phyloP scores from a whole-genome alignment of 2,113 vertebrate species.

The Chionomys nivalis region DNA sequence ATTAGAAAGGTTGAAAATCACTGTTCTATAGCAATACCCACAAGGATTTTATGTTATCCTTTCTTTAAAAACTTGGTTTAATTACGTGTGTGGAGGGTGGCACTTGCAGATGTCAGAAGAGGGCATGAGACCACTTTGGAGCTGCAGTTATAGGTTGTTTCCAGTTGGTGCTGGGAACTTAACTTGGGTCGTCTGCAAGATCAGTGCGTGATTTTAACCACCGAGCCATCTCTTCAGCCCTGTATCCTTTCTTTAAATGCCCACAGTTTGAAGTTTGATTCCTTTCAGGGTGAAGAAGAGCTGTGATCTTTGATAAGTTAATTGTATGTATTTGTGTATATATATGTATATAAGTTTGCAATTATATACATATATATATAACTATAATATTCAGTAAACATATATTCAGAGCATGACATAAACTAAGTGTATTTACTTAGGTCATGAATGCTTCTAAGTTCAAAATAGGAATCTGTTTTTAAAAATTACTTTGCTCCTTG shows the following conservation, averaged over 20 bases:
- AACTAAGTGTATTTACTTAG: neutral
- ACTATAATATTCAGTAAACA: neutral
- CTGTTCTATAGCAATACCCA: neutral
- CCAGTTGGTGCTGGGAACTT: neutral
- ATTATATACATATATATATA: too few relatives aligned
- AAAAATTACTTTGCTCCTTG: neutral
- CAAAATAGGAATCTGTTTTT: slow-evolving; percentile 9
- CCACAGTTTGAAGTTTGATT: neutral
- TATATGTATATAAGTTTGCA: too few relatives aligned
- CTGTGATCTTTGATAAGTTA: neutral
- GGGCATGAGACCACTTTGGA: neutral
- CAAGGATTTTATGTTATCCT: neutral
- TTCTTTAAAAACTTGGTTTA: neutral
- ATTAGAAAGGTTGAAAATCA: neutral
- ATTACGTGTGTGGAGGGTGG: too few relatives aligned
- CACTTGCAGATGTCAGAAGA: neutral
- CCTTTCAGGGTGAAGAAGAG: neutral
- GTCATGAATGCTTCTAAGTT: neutral
- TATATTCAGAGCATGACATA: neutral
- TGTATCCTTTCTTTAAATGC: neutral
- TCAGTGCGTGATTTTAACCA: neutral
- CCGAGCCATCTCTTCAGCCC: neutral
- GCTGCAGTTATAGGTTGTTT: neutral
- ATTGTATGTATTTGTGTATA: too few relatives aligned
- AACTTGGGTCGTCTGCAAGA: neutral